Percentiles rank a stretch among this genome's conserved stretches.
Evolutionary conservation across 2,797 vertebrate genomes (phyloP).

Genomic region (Danionella dracula): DNA sequence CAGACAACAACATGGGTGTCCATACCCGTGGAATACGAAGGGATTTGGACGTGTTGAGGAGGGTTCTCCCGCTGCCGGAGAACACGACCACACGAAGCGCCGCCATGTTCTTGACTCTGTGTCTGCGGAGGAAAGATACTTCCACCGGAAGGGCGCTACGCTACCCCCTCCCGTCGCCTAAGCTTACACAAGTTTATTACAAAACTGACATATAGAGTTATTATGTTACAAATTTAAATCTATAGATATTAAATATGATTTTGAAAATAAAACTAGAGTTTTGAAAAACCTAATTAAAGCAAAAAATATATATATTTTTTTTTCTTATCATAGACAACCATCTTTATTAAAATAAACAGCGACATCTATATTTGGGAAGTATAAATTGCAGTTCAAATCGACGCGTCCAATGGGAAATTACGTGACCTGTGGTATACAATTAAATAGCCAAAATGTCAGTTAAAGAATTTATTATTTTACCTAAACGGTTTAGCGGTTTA

Average conservation of each 20-base stretch:
- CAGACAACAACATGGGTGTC: neutral
- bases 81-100: constrained; percentile 63
- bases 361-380: neutral
- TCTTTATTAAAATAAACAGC: no score
- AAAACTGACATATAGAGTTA: neutral
- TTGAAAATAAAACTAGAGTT: no score
- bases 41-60: constrained; percentile 55
- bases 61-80: constrained; percentile 60
- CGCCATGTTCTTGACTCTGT: constrained; percentile 63
- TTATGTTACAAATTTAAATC: neutral
- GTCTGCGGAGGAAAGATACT: constrained; percentile 2
- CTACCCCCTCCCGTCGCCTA: neutral
- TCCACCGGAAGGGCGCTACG: constrained; percentile 3
- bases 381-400: no score
- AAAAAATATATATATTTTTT: no score
- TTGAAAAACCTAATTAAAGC: no score
- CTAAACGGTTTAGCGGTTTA: no score
- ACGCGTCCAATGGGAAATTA: no score
- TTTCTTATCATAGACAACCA: no score
- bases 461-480: no score
- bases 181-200: constrained; percentile 8
- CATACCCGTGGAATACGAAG: constrained; percentile 58
- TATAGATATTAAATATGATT: neutral
- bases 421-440: no score
- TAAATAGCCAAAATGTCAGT: no score